Percentiles rank a stretch among this genome's conserved stretches.
These are phyloP conservation scores for Carassius carassius DNA, from an alignment of 2,113 vertebrate species.

Conservation along the genomic window DNA sequence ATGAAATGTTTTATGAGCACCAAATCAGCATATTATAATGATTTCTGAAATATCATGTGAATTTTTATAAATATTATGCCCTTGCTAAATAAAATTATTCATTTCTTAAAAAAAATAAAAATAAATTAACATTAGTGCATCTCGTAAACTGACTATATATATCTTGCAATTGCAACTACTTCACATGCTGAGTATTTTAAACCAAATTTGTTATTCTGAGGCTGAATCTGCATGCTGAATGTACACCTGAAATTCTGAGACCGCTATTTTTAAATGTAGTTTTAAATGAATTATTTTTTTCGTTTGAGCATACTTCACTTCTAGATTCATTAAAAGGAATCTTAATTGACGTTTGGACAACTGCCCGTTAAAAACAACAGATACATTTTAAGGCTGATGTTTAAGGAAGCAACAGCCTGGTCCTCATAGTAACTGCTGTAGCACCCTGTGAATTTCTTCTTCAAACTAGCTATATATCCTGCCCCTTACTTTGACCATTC, in stretches of 20 bases:
- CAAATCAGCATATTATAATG: too few relatives aligned
- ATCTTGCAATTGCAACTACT: background rate
- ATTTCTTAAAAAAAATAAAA: too few relatives aligned
- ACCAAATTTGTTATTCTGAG: background rate
- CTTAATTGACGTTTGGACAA: slow-evolving; percentile 6
- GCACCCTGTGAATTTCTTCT: slow-evolving; percentile 43
- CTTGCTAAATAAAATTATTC: too few relatives aligned
- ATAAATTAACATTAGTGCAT: too few relatives aligned
- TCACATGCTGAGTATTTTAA: background rate
- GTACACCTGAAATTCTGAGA: background rate
- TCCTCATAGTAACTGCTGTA: slow-evolving; percentile 45
- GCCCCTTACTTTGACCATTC: too few relatives aligned
- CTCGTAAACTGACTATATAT: background rate
- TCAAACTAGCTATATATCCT: background rate
- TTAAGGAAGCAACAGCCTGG: slow-evolving; percentile 15
- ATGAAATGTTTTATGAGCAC: too few relatives aligned
- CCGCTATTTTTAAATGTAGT: background rate
- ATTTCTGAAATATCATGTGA: background rate
- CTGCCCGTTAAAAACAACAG: background rate
- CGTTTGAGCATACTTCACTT: background rate
- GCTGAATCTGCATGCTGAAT: background rate
- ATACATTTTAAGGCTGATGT: slow-evolving; percentile 35
- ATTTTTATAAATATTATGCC: too few relatives aligned
- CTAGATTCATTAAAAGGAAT: background rate
- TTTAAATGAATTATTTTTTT: background rate